Base-by-base conservation (phyloP, 2,113 vertebrate species). In the Neolamprologus brichardi region DNA sequence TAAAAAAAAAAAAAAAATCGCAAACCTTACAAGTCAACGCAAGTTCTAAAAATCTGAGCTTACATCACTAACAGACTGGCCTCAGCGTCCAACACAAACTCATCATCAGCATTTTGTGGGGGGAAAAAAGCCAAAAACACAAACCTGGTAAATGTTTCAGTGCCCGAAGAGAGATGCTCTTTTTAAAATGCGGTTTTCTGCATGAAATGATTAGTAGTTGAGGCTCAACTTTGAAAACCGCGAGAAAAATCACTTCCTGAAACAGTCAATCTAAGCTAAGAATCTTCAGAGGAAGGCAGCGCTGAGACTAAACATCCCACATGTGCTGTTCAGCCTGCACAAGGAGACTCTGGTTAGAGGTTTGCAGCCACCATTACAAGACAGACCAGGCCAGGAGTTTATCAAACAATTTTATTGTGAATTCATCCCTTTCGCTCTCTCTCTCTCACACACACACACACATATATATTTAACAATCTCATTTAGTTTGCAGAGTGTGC, bases 161-260 rank as follows among this genome's bases (percentile, higher is more conserved):
- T 8, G 81, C 23, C 70, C 15, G 70, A 32, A 28, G 79, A 85
- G 25, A 83, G 83, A 37, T 8, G 54, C 56, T 25, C 49, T 77
- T 88, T 85, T 80, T 37, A 85, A 87, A 91, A 90, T 89, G 94
- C 77, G 92, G 93, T 93, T 91, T 94, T 91, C 64, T 91, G 90
- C 89, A 79, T 91, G 81, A 92, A 93, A 90, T 87, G 89, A 93
- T 91, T 70, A 80, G 85, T 49, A 82, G 78, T 56, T 78, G 90
- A 91, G 67, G 52, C 83, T 82, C 32, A 60, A 70, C 60, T 87
- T 34, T 85, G 7, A 58, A 93, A 92, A 93, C 92, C 90, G 46
- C 91, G 86, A 92, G 89, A 75, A 75, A 91, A 95, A 94, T 92
- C 97, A 97, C 97, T 98, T 99, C 98, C 98, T 98, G 97, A 97